Conservation (phyloP, 2,113 vertebrate species). For the Anhinga rufa region DNA sequence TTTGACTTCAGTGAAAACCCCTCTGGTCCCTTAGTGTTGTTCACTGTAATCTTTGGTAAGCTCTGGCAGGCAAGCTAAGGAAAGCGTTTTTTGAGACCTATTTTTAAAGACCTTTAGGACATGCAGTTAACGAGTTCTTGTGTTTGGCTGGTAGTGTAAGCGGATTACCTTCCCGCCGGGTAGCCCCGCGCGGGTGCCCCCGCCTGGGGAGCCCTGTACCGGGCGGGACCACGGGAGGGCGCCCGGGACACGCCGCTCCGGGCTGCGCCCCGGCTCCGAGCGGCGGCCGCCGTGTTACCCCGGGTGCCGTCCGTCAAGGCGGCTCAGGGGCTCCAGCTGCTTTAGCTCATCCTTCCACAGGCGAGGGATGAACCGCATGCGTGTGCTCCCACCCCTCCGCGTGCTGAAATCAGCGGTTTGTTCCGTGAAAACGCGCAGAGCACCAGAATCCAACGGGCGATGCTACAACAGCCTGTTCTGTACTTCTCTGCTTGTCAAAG, state of each 20-base stretch:
- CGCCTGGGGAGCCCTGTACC: background rate
- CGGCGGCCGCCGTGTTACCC: too few species aligned
- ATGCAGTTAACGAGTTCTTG: accelerated
- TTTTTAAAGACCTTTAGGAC: background rate
- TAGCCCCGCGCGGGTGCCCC: too few species aligned
- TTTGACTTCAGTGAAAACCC: background rate
- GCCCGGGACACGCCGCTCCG: background rate
- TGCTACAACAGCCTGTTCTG: accelerated
- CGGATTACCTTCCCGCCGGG: accelerated
- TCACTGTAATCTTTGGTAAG: background rate
- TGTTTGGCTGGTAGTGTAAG: accelerated
- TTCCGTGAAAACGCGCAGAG: accelerated
- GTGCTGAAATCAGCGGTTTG: accelerated
- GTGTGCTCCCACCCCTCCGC: accelerated
- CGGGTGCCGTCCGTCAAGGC: too few species aligned
- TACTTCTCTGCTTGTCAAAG: accelerated
- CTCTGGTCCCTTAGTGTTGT: accelerated
- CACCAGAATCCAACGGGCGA: accelerated
- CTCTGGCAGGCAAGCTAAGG: accelerated
- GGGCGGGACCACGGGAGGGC: background rate
- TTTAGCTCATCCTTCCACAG: background rate
- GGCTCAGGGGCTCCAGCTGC: accelerated
- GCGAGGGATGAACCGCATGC: accelerated
- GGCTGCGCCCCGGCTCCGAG: too few species aligned
- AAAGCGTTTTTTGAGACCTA: accelerated